Evolutionary conservation across 2,113 vertebrate genomes (phyloP).

Genomic region (Noctilio leporinus): DNA sequence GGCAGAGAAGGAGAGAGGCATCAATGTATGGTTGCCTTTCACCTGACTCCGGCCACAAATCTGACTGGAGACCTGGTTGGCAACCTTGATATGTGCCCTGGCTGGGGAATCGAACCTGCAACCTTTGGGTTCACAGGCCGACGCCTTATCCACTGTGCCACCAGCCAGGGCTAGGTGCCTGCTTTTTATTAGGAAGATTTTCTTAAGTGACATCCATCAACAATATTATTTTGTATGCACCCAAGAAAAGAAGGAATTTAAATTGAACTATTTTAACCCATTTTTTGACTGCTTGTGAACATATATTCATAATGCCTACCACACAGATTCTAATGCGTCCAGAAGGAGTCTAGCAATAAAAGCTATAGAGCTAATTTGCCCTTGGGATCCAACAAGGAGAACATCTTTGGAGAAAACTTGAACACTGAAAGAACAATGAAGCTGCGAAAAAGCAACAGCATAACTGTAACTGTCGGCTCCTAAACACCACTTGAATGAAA

Average conservation of each 20-base stretch:
- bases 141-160: too few relatives aligned
- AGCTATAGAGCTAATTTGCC: background rate
- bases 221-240: constrained; percentile 20
- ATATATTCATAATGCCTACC: constrained; percentile 46
- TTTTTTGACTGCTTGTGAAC: constrained; percentile 36
- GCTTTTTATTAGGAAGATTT: constrained; percentile 48
- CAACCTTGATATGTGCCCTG: too few relatives aligned
- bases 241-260: constrained; percentile 45
- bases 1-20: too few relatives aligned
- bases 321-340: constrained; percentile 2
- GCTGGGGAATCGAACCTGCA: too few relatives aligned
- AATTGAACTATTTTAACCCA: constrained; percentile 46
- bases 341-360: constrained; percentile 28
- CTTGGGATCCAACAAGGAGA: background rate
- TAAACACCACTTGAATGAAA: background rate
- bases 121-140: too few relatives aligned
- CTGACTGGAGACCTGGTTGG: too few relatives aligned
- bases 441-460: background rate
- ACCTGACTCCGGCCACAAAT: too few relatives aligned
- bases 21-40: too few relatives aligned
- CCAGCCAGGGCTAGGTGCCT: too few relatives aligned
- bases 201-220: constrained; percentile 44
- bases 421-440: background rate
- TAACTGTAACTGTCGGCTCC: background rate
- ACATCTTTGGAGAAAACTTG: background rate